Conservation (phyloP, 1,140 invertebrate genomes). For the Diuraphis noxia region DNA sequence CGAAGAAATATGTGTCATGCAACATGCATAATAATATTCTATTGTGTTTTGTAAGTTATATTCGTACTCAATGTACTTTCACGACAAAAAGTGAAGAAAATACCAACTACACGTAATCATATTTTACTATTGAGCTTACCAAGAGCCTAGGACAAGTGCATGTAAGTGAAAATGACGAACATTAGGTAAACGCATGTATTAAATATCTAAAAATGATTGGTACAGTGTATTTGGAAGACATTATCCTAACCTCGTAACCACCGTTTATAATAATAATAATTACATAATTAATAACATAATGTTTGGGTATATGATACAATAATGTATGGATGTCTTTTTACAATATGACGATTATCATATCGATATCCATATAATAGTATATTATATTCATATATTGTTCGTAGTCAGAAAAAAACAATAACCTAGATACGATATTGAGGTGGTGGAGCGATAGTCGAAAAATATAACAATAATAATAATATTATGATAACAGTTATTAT, state of each 20-base stretch:
- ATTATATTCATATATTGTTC: neutral
- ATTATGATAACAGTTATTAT: neutral
- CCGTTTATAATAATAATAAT: neutral
- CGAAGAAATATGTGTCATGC: constrained; percentile 40
- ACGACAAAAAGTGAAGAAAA: constrained; percentile 19
- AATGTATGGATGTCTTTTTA: neutral
- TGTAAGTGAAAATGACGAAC: constrained; percentile 50
- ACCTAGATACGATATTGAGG: neutral
- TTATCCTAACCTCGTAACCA: neutral
- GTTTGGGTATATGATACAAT: neutral
- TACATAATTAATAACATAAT: neutral
- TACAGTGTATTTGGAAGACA: neutral
- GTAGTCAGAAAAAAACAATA: neutral
- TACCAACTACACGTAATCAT: constrained; percentile 32
- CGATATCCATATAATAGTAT: neutral
- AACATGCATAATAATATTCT: constrained; percentile 39
- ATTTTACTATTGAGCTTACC: constrained; percentile 25
- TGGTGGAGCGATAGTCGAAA: neutral
- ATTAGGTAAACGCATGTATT: constrained; percentile 27
- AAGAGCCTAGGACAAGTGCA: constrained; percentile 51
- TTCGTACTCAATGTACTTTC: neutral
- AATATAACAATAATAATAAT: neutral
- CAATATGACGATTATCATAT: neutral
- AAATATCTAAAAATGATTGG: constrained; percentile 20
- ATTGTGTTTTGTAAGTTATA: neutral